Conservation (phyloP, 2,113 vertebrate species). For the Orientallactaga bullata region DNA sequence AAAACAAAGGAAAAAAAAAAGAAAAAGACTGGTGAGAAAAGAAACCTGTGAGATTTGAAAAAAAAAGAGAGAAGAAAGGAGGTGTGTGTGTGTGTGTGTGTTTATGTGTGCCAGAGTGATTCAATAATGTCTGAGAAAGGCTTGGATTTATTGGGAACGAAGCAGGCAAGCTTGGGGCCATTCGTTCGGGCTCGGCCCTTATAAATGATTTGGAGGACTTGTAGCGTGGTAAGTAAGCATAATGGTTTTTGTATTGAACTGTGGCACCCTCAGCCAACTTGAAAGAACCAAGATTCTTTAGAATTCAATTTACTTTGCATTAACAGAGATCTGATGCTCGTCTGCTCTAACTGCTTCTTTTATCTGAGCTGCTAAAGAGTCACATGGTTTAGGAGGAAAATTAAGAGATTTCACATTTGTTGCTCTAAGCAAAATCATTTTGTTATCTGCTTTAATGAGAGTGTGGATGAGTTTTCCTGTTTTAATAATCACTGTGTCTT, state of each 20-base stretch:
- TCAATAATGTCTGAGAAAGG: slow-evolving; percentile 65
- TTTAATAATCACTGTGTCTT: slow-evolving; percentile 88
- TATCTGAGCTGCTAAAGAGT: slow-evolving; percentile 88
- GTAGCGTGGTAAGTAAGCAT: slow-evolving; percentile 79
- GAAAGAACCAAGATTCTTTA: slow-evolving; percentile 83
- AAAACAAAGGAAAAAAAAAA: background rate
- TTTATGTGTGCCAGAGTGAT: slow-evolving; percentile 71
- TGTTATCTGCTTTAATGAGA: slow-evolving; percentile 90
- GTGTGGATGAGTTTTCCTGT: slow-evolving; percentile 86
- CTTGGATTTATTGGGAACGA: slow-evolving; percentile 67
- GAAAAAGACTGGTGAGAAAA: background rate
- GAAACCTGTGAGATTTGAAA: slow-evolving; percentile 47
- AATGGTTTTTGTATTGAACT: slow-evolving; percentile 84
- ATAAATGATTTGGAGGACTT: slow-evolving; percentile 78
- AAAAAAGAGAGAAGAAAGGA: background rate
- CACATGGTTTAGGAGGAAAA: slow-evolving; percentile 87
- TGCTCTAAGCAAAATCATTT: slow-evolving; percentile 90
- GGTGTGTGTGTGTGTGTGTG: background rate
- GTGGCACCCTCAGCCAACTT: slow-evolving; percentile 84
- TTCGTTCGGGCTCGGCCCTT: slow-evolving; percentile 79
- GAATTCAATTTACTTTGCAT: slow-evolving; percentile 89
- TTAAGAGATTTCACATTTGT: slow-evolving; percentile 90
- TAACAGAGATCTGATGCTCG: slow-evolving; percentile 87
- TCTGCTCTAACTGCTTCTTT: slow-evolving; percentile 87
- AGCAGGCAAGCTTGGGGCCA: slow-evolving; percentile 70